Conservation (phyloP, 2,113 vertebrate species). For the Tonatia bakeri region DNA sequence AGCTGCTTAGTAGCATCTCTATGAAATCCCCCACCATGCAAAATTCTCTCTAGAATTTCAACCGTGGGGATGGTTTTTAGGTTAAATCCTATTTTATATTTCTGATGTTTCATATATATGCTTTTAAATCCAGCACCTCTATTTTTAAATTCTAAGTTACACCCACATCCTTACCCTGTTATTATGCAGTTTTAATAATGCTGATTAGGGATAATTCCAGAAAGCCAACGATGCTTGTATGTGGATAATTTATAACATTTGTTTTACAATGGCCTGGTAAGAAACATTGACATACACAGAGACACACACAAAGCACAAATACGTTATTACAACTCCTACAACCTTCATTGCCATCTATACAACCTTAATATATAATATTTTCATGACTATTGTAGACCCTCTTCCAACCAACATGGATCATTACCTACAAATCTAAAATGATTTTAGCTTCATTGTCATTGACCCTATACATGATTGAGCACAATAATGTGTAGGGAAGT, state of each 20-base stretch:
- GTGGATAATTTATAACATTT: slow-evolving; percentile 17
- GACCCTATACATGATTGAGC: neutral
- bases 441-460: slow-evolving; percentile 11
- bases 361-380: neutral
- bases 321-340: neutral
- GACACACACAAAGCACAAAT: neutral
- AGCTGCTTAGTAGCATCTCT: neutral
- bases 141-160: neutral
- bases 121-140: neutral
- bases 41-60: neutral
- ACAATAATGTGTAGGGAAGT: neutral
- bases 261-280: neutral
- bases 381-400: neutral
- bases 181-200: neutral
- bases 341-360: neutral
- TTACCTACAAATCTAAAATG: slow-evolving; percentile 27
- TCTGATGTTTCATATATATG: neutral
- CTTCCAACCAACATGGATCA: neutral
- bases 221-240: neutral
- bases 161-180: neutral
- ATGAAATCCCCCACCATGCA: neutral
- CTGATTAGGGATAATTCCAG: neutral
- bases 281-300: neutral
- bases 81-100: neutral
- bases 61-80: neutral